Conservation (phyloP, 2,113 vertebrate genomes). For the Suncus etruscus region DNA sequence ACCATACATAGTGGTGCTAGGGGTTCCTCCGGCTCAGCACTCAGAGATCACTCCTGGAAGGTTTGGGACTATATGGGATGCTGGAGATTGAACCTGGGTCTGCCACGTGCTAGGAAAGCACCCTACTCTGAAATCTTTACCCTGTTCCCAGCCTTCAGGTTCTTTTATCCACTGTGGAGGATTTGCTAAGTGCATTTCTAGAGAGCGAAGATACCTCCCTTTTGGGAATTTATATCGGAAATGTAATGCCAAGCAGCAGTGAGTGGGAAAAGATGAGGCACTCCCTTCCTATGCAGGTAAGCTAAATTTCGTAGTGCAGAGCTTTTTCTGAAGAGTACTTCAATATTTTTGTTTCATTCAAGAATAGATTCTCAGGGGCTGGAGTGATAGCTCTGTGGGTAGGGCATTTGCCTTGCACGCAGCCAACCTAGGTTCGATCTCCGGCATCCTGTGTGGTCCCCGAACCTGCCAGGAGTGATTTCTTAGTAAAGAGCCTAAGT, state of each 20-base stretch:
- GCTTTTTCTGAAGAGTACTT: neutral
- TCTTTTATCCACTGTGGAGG: conserved; percentile 90
- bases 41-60: too few relatives aligned
- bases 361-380: neutral
- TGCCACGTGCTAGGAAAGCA: too few relatives aligned
- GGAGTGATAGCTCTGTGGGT: too few relatives aligned
- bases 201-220: conserved; percentile 86
- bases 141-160: conserved; percentile 90
- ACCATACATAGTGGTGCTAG: too few relatives aligned
- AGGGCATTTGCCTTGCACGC: too few relatives aligned
- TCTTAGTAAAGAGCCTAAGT: too few relatives aligned
- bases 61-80: too few relatives aligned
- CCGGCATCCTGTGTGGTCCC: too few relatives aligned
- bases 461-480: too few relatives aligned
- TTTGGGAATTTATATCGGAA: conserved; percentile 86
- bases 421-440: too few relatives aligned
- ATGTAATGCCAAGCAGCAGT: conserved; percentile 86
- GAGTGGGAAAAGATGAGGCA: conserved; percentile 92
- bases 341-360: conserved; percentile 29
- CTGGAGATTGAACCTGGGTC: too few relatives aligned
- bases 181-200: conserved; percentile 88
- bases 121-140: neutral
- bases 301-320: neutral
- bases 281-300: conserved; percentile 92
- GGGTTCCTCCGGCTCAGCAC: too few relatives aligned